phyloP scores from a whole-genome alignment of 2,797 vertebrate genomes.

The Falco concolor region DNA sequence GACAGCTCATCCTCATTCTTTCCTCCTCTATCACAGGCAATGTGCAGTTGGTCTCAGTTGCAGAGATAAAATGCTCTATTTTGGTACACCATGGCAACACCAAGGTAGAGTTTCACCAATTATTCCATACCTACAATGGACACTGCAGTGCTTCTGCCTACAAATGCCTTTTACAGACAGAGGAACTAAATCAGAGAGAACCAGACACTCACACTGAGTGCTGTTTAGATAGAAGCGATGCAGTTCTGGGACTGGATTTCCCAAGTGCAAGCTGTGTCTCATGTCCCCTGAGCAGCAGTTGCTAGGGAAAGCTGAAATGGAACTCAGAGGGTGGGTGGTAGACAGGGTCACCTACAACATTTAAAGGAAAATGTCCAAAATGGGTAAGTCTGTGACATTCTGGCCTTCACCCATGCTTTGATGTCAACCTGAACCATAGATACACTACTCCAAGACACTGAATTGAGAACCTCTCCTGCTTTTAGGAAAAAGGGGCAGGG shows the following conservation, averaged over 20 bases:
- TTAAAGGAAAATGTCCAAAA: background rate
- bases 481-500: background rate
- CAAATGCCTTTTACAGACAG: background rate
- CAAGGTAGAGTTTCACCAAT: background rate
- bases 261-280: background rate
- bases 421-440: background rate
- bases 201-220: fast-evolving
- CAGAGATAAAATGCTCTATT: background rate
- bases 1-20: background rate
- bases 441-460: background rate
- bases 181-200: background rate
- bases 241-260: background rate
- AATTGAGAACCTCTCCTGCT: background rate
- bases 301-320: background rate
- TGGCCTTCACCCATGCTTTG: background rate
- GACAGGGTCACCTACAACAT: no score
- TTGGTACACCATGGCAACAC: background rate
- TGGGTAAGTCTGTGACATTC: background rate
- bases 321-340: background rate
- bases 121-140: background rate
- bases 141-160: fast-evolving
- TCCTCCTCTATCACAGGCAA: background rate
- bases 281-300: fast-evolving
- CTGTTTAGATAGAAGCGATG: fast-evolving
- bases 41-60: background rate